A percentile compares a stretch with the other conserved stretches of the same genome.
Evolutionary conservation across 2,113 vertebrate species (phyloP).

Genomic region (Coryphaenoides rupestris): DNA sequence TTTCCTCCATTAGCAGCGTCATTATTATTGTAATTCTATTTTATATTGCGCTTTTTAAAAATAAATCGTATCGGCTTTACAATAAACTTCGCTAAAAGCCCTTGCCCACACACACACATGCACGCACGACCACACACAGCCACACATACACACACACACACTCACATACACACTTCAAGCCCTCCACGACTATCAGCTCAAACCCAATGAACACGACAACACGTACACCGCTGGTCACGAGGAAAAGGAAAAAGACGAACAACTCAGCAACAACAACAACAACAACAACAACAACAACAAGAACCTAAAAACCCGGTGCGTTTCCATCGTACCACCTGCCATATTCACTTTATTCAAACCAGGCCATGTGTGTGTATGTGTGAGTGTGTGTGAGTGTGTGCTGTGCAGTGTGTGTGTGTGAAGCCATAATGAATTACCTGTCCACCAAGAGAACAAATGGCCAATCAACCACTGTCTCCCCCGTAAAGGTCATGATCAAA

Average conservation of each 20-base stretch:
- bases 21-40: too few species aligned
- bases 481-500: constrained; percentile 69
- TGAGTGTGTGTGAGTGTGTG: not conserved
- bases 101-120: too few species aligned
- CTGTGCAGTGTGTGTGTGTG: not conserved
- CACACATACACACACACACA: too few species aligned
- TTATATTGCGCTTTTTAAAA: too few species aligned
- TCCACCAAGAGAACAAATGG: constrained; percentile 42
- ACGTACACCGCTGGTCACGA: not conserved
- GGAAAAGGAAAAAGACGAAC: not conserved
- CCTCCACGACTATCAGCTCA: too few species aligned
- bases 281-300: not conserved
- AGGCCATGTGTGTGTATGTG: constrained; percentile 6
- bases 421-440: constrained; percentile 55
- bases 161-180: too few species aligned
- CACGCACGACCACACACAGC: too few species aligned
- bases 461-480: constrained; percentile 65
- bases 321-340: constrained; percentile 11
- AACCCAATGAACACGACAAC: too few species aligned
- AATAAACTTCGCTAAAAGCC: too few species aligned
- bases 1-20: too few species aligned
- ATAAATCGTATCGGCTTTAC: too few species aligned
- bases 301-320: not conserved
- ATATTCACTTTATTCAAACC: constrained; percentile 45
- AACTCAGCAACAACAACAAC: not conserved